Percentiles rank a stretch among this genome's conserved stretches.
phyloP scores from a whole-genome alignment of 2,113 vertebrate genomes.

The Malurus elegans region DNA sequence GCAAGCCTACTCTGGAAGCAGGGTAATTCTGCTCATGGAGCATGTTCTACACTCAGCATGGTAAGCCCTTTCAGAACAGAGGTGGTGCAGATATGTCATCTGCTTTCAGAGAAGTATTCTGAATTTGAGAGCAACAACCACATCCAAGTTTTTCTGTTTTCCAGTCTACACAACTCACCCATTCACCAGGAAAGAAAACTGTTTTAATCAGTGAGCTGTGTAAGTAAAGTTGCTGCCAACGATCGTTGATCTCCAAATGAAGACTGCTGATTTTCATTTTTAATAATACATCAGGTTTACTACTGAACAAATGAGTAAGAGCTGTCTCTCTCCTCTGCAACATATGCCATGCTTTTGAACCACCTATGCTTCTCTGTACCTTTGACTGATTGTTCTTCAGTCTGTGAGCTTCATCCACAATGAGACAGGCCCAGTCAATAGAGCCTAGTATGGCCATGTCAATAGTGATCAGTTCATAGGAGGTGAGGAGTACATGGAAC shows the following conservation, averaged over 20 bases:
- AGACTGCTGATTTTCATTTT: not conserved
- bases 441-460: slow-evolving; percentile 95
- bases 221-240: not conserved
- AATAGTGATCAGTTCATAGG: slow-evolving; percentile 95
- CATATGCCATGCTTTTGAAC: not conserved
- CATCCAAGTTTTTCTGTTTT: not conserved
- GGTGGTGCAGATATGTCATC: not conserved
- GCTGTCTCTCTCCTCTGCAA: not conserved
- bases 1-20: not conserved
- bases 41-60: not conserved
- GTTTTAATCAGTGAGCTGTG: not conserved
- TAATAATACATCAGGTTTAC: not conserved
- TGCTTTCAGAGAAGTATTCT: not conserved
- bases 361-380: slow-evolving; percentile 63
- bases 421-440: slow-evolving; percentile 96
- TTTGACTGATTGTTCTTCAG: slow-evolving; percentile 99
- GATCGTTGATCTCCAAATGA: not conserved
- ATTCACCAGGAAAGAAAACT: not conserved
- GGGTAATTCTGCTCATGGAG: not conserved
- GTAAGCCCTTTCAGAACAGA: not conserved
- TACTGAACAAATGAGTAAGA: not conserved
- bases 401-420: slow-evolving; percentile 95
- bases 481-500: slow-evolving; percentile 93
- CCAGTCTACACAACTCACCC: not conserved
- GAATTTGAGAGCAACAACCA: not conserved